Conservation (phyloP, 2,113 vertebrate genomes). For the Grammomys dolichurus region DNA sequence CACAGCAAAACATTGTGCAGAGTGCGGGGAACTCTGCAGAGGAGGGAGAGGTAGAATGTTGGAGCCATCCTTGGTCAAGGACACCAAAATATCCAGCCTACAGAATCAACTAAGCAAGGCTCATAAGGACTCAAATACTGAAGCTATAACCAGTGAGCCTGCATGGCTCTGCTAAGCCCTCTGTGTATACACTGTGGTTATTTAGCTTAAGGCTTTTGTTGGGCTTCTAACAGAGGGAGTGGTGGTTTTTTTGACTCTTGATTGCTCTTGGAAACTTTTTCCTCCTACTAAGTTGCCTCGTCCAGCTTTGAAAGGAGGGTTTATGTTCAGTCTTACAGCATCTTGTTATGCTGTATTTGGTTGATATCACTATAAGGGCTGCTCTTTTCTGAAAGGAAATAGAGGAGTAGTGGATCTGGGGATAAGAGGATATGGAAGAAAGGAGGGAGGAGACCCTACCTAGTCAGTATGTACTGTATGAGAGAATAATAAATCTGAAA, state of each 20-base stretch:
- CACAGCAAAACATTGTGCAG: background rate
- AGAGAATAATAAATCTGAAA: background rate
- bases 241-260: background rate
- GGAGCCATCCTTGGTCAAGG: background rate
- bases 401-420: background rate
- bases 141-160: background rate
- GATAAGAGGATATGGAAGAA: background rate
- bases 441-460: no score
- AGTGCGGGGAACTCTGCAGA: no score
- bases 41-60: background rate
- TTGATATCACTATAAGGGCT: background rate
- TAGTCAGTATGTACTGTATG: no score
- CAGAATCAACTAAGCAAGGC: background rate
- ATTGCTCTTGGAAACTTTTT: background rate
- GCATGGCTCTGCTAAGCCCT: background rate
- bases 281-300: background rate
- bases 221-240: background rate
- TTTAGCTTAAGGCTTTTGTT: background rate
- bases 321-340: background rate
- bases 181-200: background rate
- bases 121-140: background rate
- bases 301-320: background rate
- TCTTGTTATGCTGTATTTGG: background rate
- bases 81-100: background rate
- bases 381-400: background rate